Evolutionary conservation across 2,113 vertebrate genomes (phyloP), one percentile per base, ranked within the genome.

Genomic region (Peromyscus polionotus): DNA sequence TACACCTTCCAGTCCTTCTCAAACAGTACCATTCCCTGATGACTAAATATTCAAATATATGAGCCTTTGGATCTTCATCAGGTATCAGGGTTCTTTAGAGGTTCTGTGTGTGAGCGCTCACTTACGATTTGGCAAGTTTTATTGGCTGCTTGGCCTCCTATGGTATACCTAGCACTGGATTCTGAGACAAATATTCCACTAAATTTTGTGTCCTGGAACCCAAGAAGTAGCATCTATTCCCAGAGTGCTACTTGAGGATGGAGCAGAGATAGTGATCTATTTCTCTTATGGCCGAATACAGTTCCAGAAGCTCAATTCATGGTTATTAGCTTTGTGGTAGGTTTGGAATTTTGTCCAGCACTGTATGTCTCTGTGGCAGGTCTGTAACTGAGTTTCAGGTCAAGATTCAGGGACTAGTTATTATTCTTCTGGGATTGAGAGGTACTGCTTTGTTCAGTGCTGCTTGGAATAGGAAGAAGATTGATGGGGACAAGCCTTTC

Each of bases 221-320:
- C 79, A 36, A 11, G 12, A 31, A 33, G 7, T 51, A 26, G 10
- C 19, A 63, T 93, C 42, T 24, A 7, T 14, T 36, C 11, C 5
- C 2, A 57, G 19, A 42, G 17, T 57, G 17, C 12, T 7, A 39
- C 4, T 26, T 8, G 26, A 67, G 4, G 4, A 33, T 77, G 61
- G 7, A 39, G 24, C 19, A 65, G 7, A 36, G 7, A 0, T 4
- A 7, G 24, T 13, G n/a, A 8, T 31, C 10, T 79, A 14, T n/a
- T 8, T 1, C 1, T 17, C 14, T 28, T 80, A 4, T 26, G 1
- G 7, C 19, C 51, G 24, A 33, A 31, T 0, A 3, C 26, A 67
- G 26, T 42, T 54, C 24, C 19, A 36, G 10, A 67, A 84, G 19
- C 24, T 24, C 12, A 39, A 26, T 65, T 61, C 48, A 24, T 26